Evolutionary conservation across 2,113 vertebrate genomes (phyloP), one percentile per base, ranked within the genome.

Genomic region (Pampusana beccarii): DNA sequence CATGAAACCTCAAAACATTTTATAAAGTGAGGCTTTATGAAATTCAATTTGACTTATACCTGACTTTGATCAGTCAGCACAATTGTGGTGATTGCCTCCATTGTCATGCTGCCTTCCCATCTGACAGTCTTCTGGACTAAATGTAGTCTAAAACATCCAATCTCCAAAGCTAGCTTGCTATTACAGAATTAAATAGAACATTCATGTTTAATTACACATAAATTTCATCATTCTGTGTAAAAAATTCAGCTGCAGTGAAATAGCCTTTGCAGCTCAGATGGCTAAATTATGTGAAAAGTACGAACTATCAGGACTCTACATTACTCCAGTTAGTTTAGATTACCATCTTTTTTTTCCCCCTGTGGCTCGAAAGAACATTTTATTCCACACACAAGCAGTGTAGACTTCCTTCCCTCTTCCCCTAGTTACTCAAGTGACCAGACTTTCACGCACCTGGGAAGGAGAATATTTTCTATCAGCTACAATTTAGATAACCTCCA

Each of bases 1-100:
- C n/a, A 65, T 70, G n/a, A 95, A 92, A 83, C n/a, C 31, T 80
- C 62, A 62, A 66, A 90, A 80, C 31, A 58, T 78, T 88, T 83
- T 74, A 88, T 62, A 26, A 71, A 83, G 38, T 26, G 42, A 94
- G 51, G 82, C 17, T 92, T 94, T 86, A 62, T 46, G 28, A 48
- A 95, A 92, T 65, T 66, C 67, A 70, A 13, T 91, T 88, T 93
- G 36, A 72, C 58, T 96, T 85, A 60, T 11, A 86, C 42, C 33
- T 36, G 58, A 77, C 34, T 93, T 83, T 50, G 79, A 82, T 74
- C 70, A 61, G 64, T 46, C 40, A 80, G 75, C 40, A 86, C 60
- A 61, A n/a, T 70, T 58, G 29, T 0, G 4, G 51, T 34, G 46
- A 84, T 80, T 80, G 69, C 56, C 42, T 93, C 51, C 46, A 73